phyloP scores from a whole-genome alignment of 2,797 vertebrate genomes.

The Notolepis coatsorum region DNA sequence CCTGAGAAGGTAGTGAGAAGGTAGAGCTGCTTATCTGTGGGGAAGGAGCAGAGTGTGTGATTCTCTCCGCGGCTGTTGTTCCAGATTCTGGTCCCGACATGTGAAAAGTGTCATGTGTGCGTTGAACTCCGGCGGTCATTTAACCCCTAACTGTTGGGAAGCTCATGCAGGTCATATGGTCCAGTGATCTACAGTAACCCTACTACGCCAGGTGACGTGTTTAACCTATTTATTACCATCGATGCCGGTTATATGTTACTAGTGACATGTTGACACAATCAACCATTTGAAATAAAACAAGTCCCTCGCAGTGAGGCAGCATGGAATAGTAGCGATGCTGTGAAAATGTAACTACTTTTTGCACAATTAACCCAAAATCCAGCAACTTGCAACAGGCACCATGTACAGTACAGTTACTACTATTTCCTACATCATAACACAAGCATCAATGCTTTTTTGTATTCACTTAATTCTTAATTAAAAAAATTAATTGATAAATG shows the following conservation, averaged over 20 bases:
- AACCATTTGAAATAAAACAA: not conserved
- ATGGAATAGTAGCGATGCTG: not conserved
- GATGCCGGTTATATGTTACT: not conserved
- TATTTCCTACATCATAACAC: not conserved
- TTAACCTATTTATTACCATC: constrained; percentile 16
- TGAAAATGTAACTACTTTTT: not conserved
- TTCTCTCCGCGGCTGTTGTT: constrained; percentile 51
- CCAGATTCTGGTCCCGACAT: constrained; percentile 51
- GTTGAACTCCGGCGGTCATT: constrained; percentile 60
- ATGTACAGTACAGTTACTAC: not conserved
- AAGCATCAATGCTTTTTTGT: not conserved
- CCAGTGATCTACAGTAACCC: constrained; percentile 23
- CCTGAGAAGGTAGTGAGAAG: no score
- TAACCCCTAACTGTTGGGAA: constrained; percentile 47
- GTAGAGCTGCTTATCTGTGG: no score
- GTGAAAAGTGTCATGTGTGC: constrained; percentile 72
- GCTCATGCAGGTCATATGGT: constrained; percentile 18
- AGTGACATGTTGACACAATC: not conserved
- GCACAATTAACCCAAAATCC: not conserved
- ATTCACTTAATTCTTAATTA: not conserved
- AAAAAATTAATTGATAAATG: no score
- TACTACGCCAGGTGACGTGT: no score
- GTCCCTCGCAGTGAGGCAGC: not conserved
- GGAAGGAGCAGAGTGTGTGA: not conserved
- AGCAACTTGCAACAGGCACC: not conserved